Evolutionary conservation across 2,797 vertebrate species (phyloP).

Genomic region (Potorous gilbertii): DNA sequence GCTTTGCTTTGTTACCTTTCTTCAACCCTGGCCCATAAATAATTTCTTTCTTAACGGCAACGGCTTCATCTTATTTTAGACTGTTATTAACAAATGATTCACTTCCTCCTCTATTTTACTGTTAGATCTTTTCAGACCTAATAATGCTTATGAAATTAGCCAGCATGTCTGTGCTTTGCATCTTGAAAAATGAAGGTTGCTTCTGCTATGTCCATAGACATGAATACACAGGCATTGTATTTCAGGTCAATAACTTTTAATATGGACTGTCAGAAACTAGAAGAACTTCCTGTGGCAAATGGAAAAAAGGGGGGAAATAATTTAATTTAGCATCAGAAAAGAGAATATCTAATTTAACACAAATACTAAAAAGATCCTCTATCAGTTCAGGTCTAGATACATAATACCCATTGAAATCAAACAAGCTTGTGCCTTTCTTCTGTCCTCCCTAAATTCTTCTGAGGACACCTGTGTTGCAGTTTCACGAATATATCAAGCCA

Average conservation of each 20-base stretch:
- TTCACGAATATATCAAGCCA: not conserved
- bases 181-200: not conserved
- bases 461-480: not conserved
- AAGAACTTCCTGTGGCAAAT: not conserved
- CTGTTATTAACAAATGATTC: not conserved
- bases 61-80: not conserved
- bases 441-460: not conserved
- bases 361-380: not conserved
- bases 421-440: not conserved
- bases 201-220: not conserved
- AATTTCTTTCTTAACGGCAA: not conserved
- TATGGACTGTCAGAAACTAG: not conserved
- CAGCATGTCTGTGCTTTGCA: not conserved
- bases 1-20: not conserved
- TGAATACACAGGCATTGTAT: not conserved
- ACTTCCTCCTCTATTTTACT: not conserved
- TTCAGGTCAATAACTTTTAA: not conserved
- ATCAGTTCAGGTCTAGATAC: not conserved
- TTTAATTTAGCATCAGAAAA: not conserved
- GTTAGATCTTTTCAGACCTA: not conserved
- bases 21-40: not conserved
- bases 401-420: not conserved
- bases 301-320: not conserved
- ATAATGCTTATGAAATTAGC: not conserved
- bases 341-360: not conserved